Base-by-base conservation (phyloP, 2,888 invertebrate genomes). In the Philereme transversata region DNA sequence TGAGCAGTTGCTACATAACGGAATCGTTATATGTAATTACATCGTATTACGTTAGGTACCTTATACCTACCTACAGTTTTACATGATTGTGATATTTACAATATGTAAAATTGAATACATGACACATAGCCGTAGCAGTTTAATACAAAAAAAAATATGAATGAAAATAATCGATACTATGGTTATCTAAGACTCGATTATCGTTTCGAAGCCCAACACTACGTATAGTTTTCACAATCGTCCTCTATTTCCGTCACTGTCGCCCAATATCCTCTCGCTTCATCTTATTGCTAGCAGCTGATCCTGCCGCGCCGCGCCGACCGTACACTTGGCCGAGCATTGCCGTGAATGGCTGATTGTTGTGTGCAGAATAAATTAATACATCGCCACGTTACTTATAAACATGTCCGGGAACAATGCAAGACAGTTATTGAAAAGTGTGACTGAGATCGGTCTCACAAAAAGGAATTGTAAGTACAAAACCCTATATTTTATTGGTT, bases 381-480 rank as follows among this genome's bases (percentile, higher is more conserved):
- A 51, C 56, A 63, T 60, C 69, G 70, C 72, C 71, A 76, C 75
- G 67, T 77, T 69, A 65, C 69, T 43, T 64, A 59, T 58, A 70
- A 80, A 72, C 69, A 90, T 91, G 90, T 79, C 84, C 62, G 78
- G 78, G 62, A 86, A 80, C 68, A 84, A 80, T 66, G 76, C 83
- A 36, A 87, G 77, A 61, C 83, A 82, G 62, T 74, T 91, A 69
- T 72, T 90, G 4, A 87, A 87, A 76, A 83, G 80, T 73, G 76
- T 88, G 52, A 79, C 86, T 59, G 86, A 88, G 63, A 72, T 83
- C 51, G 76, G 77, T 43, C 65, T 74, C 36, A 60, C 72, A 60
- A 75, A 70, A 49, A 85, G 88, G 77, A 85, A 83, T 71, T 89
- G 89, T 89, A 77, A 89, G 89, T 88, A 72, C n/a, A 56, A 10